phyloP scores from a whole-genome alignment of 2,113 vertebrate species.

The human region GRCh38 chr3:137491001-137491500 shows the following conservation, averaged over 20 bases:
- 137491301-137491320: not conserved
- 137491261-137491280: not conserved
- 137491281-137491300: not conserved
- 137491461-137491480: not conserved
- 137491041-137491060: not conserved
- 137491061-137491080: not conserved
- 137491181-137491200: not conserved
- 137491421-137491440: not conserved
- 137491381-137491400: not conserved
- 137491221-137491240: not conserved
- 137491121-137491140: not conserved
- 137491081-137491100: not conserved
- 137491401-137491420: not conserved
- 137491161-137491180: not conserved
- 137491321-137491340: not conserved
- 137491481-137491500: not conserved
- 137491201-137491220: not conserved
- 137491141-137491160: not conserved
- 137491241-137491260: not conserved
- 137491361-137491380: not conserved
- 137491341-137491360: not conserved
- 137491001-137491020: not conserved
- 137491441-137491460: not conserved
- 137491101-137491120: not conserved
- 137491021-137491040: not conserved